Conservation (phyloP, 2,888 invertebrate species). For the Pyralis farinalis region DNA sequence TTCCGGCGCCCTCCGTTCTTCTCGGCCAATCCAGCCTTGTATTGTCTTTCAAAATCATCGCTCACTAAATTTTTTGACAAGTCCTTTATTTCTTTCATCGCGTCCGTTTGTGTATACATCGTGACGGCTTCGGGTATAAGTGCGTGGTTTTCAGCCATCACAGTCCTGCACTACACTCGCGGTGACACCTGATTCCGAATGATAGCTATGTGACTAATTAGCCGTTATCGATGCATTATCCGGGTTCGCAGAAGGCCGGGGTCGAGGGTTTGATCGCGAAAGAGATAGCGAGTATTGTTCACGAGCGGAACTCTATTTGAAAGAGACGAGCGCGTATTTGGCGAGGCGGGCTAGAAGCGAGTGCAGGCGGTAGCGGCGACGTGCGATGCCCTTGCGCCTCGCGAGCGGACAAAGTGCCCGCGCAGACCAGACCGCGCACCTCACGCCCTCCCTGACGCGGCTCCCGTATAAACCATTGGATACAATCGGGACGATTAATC, state of each 20-base stretch:
- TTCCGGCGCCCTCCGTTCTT: slow-evolving; percentile 40
- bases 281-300: slow-evolving; percentile 30
- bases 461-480: slow-evolving; percentile 6
- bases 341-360: slow-evolving; percentile 43
- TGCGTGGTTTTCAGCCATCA: slow-evolving; percentile 68
- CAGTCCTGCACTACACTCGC: slow-evolving; percentile 51
- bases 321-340: slow-evolving; percentile 37
- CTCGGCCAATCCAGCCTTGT: slow-evolving; percentile 43
- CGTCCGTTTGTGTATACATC: slow-evolving; percentile 63
- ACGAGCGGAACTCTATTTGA: slow-evolving; percentile 29
- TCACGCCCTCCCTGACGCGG: slow-evolving; percentile 15
- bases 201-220: slow-evolving; percentile 35
- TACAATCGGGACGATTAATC: slow-evolving; percentile 8
- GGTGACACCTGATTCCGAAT: slow-evolving; percentile 33
- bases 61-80: slow-evolving; percentile 70
- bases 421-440: slow-evolving; percentile 21
- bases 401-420: slow-evolving; percentile 10
- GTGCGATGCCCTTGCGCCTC: slow-evolving; percentile 26
- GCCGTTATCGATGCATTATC: slow-evolving; percentile 60
- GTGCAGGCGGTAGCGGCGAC: slow-evolving; percentile 34
- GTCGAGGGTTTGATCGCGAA: slow-evolving; percentile 23
- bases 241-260: slow-evolving; percentile 44
- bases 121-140: slow-evolving; percentile 52
- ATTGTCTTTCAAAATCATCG: slow-evolving; percentile 67
- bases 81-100: slow-evolving; percentile 56